Base-by-base conservation (phyloP, 2,888 invertebrate species). In the Blastobasis lacticolella region DNA sequence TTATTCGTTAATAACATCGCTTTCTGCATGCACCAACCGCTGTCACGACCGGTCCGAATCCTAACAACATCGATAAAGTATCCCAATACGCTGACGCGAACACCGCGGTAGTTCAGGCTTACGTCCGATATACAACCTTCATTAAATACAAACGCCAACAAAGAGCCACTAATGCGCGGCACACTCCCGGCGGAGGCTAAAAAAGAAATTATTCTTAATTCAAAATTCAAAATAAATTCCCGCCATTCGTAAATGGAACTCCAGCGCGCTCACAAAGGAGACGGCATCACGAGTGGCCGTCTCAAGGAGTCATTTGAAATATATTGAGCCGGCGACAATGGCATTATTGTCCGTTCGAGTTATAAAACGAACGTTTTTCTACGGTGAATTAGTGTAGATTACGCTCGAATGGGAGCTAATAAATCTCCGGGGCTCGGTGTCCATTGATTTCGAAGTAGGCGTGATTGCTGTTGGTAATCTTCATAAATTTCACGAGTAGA, bases 311-410 rank as follows among this genome's bases (percentile, higher is more conserved):
- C 82, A 84, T 86, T 87, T 85, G 78, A 86, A 85, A 86, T 86
- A 87, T 86, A 86, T 88, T 84, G 86, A 87, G 72, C 53, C 66
- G 62, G 58, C 73, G 69, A 86, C 85, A 86, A 87, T 78, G 75
- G 67, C 55, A 54, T 76, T 71, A 82, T 83, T 83, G 85, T 84
- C 78, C 78, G 72, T 60, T 72, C 75, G 75, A 70, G 73, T 23
- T 23, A 77, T 49, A 80, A 81, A 76, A 69, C 71, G 73, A 66
- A 73, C 75, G 76, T 81, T 83, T 84, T 83, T 85, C 81, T 80
- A 79, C 82, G 75, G 76, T 84, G 82, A 84, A 86, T 87, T 87
- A 86, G 84, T 79, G 74, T 71, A 79, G 81, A 85, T 85, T 85
- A 85, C 75, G 62, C 69, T 78, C 78, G 75, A 85, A 86, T 85